Evolutionary conservation across 2,888 invertebrate genomes (phyloP), one percentile per base, ranked within the genome.

Genomic region (Mythimna lalbum): DNA sequence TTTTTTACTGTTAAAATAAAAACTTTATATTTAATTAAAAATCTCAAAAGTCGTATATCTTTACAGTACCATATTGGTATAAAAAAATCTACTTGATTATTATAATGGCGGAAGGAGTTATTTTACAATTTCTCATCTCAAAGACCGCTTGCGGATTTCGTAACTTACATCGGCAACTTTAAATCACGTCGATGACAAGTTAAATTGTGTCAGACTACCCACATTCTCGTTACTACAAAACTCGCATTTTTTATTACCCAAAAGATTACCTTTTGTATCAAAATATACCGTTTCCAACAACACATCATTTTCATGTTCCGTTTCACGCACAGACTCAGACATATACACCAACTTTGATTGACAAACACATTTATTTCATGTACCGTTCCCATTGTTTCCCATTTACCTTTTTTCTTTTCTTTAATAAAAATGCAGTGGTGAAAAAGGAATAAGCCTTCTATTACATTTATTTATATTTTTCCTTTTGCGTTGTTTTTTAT

Each of bases 391-490:
- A 76, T 84, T 84, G 68, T 69, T 73, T 69, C 49, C 21, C 70
- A 84, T 83, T 84, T 83, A 86, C 86, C 78, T 83, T 85, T 70
- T 74, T 74, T 76, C 63, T 73, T 85, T 69, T 60, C 69, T 63
- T 63, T 67, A 81, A 84, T 84, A 84, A 86, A 43, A 84, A 86
- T 81, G 82, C 82, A 84, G 73, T 62, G 84, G 72, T 86, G 85
- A 70, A 85, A 85, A 81, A 57, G 70, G 17, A 69, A 72, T 65
- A 63, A n/a, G 56, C 63, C 55, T 70, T 65, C 14, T 69, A 65
- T 64, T 49, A 85, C 60, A 55, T 81, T 78, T 81, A 75, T 78
- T 74, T 81, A 73, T 81, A 69, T 78, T 73, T n/a, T 76, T 2
- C 31, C 47, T 23, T 19, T 49, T 79, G 9, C 63, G 23, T 56